Percentiles rank a stretch among this genome's conserved stretches.
Evolutionary conservation across 2,888 invertebrate species (phyloP).

Genomic region (Netelia inedita): DNA sequence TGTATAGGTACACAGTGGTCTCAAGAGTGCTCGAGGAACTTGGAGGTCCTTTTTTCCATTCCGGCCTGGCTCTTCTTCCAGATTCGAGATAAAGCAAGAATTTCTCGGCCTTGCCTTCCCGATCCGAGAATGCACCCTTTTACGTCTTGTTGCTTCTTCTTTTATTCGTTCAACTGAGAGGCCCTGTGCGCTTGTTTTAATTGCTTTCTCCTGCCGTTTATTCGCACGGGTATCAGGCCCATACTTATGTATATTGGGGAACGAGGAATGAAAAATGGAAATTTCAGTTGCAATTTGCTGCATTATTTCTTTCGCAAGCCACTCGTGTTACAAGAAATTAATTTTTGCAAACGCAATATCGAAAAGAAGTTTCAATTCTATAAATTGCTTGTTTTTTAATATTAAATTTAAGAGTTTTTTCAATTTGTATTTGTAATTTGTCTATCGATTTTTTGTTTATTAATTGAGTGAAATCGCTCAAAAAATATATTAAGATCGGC

Average conservation of each 20-base stretch:
- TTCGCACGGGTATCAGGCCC: not conserved
- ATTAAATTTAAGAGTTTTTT: too few species aligned
- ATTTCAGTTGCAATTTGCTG: not conserved
- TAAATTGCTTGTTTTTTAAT: too few species aligned
- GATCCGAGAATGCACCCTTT: conserved; percentile 28
- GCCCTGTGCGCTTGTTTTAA: conserved; percentile 35
- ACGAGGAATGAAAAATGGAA: not conserved
- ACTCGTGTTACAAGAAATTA: too few species aligned
- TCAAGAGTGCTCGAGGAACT: conserved; percentile 22
- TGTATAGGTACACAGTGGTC: not conserved
- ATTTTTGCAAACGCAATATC: too few species aligned
- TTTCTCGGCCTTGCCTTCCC: conserved; percentile 35
- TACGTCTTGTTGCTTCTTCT: conserved; percentile 5
- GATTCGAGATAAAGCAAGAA: conserved; percentile 58
- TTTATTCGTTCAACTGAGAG: not conserved
- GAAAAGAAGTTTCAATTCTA: too few species aligned
- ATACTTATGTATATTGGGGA: not conserved
- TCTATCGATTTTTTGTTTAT: too few species aligned
- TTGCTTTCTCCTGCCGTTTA: not conserved
- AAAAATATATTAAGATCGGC: too few species aligned
- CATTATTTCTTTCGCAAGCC: not conserved
- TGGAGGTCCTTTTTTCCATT: conserved; percentile 34
- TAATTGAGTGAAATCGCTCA: too few species aligned
- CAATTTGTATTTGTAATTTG: too few species aligned
- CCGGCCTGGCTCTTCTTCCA: conserved; percentile 46